Conservation (phyloP, 1,140 invertebrate species). For the Drosophila lini region DNA sequence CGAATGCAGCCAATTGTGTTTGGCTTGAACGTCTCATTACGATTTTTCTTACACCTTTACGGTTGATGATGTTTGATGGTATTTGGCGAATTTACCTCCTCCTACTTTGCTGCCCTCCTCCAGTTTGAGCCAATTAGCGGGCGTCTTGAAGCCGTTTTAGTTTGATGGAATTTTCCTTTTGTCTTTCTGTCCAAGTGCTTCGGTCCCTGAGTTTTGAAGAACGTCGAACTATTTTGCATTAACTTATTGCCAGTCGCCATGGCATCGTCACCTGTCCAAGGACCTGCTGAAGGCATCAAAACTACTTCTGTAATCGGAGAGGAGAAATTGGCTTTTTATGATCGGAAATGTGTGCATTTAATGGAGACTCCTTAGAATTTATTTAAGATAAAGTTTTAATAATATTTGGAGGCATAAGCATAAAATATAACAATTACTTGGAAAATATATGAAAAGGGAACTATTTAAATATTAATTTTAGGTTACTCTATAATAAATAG, state of each 20-base stretch:
- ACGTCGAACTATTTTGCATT: constrained; percentile 51
- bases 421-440: neutral
- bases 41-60: constrained; percentile 51
- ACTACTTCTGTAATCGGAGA: neutral
- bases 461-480: too few relatives aligned
- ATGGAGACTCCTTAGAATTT: neutral
- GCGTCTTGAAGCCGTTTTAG: constrained; percentile 17
- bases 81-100: constrained; percentile 10
- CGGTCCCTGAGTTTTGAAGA: constrained; percentile 3
- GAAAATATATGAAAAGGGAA: neutral
- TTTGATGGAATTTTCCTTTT: constrained; percentile 25
- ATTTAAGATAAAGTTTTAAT: too few relatives aligned
- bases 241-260: constrained; percentile 48
- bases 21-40: constrained; percentile 44
- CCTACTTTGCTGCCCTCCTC: neutral
- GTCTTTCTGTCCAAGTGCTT: constrained; percentile 21
- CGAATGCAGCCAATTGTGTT: constrained; percentile 55
- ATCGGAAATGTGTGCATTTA: neutral
- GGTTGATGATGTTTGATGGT: constrained; percentile 63
- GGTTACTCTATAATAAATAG: neutral
- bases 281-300: constrained; percentile 6
- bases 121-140: constrained; percentile 41
- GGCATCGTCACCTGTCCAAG: constrained; percentile 43
- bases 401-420: neutral
- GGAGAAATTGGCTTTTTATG: neutral